Percentiles rank a stretch among this genome's conserved stretches.
phyloP scores from a whole-genome alignment of 1,140 invertebrate species.

The Uloborus diversus region DNA sequence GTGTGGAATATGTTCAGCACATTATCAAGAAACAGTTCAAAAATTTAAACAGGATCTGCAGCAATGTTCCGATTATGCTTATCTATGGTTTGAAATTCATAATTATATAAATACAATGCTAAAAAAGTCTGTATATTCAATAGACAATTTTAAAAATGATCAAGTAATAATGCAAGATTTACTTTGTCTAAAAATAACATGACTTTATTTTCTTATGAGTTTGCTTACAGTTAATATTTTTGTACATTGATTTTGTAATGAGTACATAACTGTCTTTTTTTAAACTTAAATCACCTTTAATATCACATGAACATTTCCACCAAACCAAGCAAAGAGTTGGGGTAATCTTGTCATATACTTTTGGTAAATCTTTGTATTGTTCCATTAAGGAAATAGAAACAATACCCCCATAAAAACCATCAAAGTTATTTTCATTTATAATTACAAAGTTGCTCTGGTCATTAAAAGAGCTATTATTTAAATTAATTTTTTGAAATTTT shows the following conservation, averaged over 20 bases:
- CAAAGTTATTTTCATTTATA: background rate
- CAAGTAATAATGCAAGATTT: too few relatives aligned
- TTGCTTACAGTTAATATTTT: background rate
- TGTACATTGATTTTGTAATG: too few relatives aligned
- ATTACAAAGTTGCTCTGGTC: background rate
- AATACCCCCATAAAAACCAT: background rate
- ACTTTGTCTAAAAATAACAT: background rate
- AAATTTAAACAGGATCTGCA: background rate
- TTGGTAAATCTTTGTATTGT: background rate
- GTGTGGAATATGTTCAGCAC: too few relatives aligned
- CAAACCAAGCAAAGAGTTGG: background rate
- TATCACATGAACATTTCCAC: background rate
- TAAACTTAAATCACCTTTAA: constrained; percentile 4
- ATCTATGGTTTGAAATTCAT: constrained; percentile 8
- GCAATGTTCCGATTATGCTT: background rate
- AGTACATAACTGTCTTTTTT: background rate
- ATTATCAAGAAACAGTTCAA: too few relatives aligned
- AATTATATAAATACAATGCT: background rate
- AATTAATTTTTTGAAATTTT: background rate
- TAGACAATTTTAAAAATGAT: background rate
- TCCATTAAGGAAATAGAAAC: background rate
- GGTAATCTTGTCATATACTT: background rate
- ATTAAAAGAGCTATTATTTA: background rate
- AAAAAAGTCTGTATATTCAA: background rate
- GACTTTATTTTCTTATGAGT: background rate